These are phyloP conservation scores for Gymnoscopelus microlampas DNA, from an alignment of 2,797 vertebrate genomes.

Conservation along the genomic window DNA sequence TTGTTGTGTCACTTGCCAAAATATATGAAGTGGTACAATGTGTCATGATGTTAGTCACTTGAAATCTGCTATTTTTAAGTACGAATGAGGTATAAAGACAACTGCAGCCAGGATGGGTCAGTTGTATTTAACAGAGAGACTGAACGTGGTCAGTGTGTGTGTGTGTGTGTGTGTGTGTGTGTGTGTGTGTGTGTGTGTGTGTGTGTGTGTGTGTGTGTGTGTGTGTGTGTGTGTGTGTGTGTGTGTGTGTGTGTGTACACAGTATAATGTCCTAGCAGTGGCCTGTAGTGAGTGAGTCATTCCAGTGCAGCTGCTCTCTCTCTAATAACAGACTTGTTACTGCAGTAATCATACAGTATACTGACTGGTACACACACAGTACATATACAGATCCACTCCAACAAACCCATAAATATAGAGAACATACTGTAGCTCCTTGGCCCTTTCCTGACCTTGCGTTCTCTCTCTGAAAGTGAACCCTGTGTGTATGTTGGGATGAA, in stretches of 20 bases:
- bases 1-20: no score
- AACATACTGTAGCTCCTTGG: slow-evolving; percentile 4
- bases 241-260: not conserved
- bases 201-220: slow-evolving; percentile 3
- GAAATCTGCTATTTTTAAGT: no score
- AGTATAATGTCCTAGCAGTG: slow-evolving; percentile 1
- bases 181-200: no score
- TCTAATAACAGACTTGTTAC: slow-evolving; percentile 34
- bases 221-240: slow-evolving; percentile 3
- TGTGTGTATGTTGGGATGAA: not conserved
- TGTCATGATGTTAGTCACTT: no score
- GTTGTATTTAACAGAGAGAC: no score
- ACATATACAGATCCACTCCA: not conserved
- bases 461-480: not conserved
- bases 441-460: slow-evolving; percentile 26
- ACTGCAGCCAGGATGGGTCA: no score
- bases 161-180: slow-evolving; percentile 4
- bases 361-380: not conserved
- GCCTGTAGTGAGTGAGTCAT: slow-evolving; percentile 25
- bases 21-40: no score
- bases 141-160: not conserved
- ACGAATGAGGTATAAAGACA: no score
- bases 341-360: slow-evolving; percentile 38
- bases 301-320: slow-evolving; percentile 1
- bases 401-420: not conserved